A percentile compares a stretch with the other conserved stretches of the same genome.
Evolutionary conservation across 2,888 invertebrate genomes (phyloP).

Genomic region (Allophyes oxyacanthae): DNA sequence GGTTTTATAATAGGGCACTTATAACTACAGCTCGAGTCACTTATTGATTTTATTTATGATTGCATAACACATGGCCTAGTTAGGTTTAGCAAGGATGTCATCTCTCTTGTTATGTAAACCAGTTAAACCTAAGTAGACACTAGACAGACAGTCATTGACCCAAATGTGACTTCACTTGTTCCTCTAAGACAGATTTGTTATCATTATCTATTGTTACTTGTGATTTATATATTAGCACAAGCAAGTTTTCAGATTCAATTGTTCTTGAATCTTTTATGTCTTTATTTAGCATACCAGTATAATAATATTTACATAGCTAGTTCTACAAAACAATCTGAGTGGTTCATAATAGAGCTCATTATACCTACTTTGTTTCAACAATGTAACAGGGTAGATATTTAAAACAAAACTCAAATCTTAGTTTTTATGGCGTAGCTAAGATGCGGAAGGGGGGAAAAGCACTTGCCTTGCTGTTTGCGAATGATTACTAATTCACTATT

Average conservation of each 20-base stretch:
- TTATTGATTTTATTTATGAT: constrained; percentile 71
- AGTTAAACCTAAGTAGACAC: constrained; percentile 31
- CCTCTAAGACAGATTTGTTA: background rate
- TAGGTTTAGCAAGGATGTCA: constrained; percentile 53
- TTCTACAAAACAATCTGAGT: background rate
- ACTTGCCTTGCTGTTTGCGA: too few relatives aligned
- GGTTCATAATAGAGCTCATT: background rate
- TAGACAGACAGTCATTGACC: constrained; percentile 39
- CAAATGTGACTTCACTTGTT: constrained; percentile 24
- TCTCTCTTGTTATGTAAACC: constrained; percentile 53
- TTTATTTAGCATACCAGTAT: constrained; percentile 2
- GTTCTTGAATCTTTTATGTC: background rate
- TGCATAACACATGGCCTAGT: constrained; percentile 66
- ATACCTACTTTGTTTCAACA: constrained; percentile 1
- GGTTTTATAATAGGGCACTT: constrained; percentile 24
- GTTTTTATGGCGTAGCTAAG: too few relatives aligned
- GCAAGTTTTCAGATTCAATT: background rate
- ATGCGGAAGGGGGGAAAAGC: too few relatives aligned
- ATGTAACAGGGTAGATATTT: too few relatives aligned
- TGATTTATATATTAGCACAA: background rate
- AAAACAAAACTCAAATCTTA: too few relatives aligned
- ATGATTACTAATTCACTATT: too few relatives aligned
- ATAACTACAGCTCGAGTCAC: constrained; percentile 39
- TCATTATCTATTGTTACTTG: background rate
- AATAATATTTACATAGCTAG: constrained; percentile 11